Conservation (phyloP, 2,797 vertebrate species). For the Eurystomus glaucurus region DNA sequence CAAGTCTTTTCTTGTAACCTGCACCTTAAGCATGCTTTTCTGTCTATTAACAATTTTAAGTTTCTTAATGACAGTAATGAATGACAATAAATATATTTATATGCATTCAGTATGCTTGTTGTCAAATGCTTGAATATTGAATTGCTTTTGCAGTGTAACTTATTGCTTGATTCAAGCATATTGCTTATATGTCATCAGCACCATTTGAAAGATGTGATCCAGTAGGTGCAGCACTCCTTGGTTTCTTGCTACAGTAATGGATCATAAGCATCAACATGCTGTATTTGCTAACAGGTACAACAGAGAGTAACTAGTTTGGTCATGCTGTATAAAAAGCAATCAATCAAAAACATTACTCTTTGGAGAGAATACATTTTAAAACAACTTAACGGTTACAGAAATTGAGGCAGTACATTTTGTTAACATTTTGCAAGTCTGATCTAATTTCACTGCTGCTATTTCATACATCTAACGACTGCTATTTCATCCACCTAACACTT, state of each 20-base stretch:
- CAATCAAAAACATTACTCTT: not conserved
- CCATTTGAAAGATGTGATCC: not conserved
- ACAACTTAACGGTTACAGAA: not conserved
- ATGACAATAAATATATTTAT: not conserved
- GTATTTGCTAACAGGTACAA: not conserved
- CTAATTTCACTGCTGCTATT: not conserved
- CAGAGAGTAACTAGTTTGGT: not conserved
- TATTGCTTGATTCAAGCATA: not conserved
- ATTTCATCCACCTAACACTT: not conserved
- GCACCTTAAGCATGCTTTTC: not conserved
- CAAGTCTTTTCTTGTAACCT: not conserved
- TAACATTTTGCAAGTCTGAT: not conserved
- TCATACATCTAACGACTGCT: not conserved
- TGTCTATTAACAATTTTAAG: not conserved
- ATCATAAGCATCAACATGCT: not conserved
- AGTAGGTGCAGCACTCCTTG: not conserved
- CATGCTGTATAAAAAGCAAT: not conserved
- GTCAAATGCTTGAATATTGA: not conserved
- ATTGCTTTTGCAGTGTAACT: not conserved
- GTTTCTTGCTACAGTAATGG: not conserved
- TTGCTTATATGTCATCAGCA: not conserved
- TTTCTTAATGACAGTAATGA: not conserved
- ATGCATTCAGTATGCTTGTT: not conserved
- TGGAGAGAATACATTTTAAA: not conserved
- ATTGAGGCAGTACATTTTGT: not conserved